Evolutionary conservation across 2,888 invertebrate species (phyloP).

Genomic region (Teleiodes luculella): DNA sequence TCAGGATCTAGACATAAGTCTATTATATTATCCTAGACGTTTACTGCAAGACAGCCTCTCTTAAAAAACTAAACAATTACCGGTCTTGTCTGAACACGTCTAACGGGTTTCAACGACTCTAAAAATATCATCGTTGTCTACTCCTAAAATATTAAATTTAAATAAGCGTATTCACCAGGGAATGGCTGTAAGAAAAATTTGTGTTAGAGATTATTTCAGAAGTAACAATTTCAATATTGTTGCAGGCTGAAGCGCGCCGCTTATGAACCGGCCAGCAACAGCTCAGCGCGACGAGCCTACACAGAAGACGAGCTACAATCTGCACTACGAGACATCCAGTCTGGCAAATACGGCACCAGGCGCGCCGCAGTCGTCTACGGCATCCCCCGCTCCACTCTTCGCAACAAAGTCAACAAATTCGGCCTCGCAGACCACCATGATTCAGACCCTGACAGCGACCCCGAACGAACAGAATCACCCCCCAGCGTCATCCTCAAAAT

Average conservation of each 20-base stretch:
- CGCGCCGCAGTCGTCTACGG: constrained; percentile 97
- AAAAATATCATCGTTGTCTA: too few relatives aligned
- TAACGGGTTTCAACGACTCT: too few relatives aligned
- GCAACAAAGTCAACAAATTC: constrained; percentile 94
- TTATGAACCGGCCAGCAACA: constrained; percentile 59
- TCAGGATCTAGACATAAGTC: too few relatives aligned
- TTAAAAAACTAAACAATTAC: too few relatives aligned
- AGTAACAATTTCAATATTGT: constrained; percentile 37
- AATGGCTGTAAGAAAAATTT: too few relatives aligned
- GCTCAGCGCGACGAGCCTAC: constrained; percentile 87
- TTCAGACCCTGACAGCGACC: constrained; percentile 73
- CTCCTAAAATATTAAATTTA: too few relatives aligned
- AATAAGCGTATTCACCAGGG: too few relatives aligned
- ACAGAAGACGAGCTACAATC: constrained; percentile 97
- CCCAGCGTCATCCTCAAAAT: constrained; percentile 91
- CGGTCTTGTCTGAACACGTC: too few relatives aligned
- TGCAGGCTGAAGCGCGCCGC: constrained; percentile 65
- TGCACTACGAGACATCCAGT: constrained; percentile 96
- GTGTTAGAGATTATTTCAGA: too few relatives aligned
- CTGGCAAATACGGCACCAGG: constrained; percentile 94
- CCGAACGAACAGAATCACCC: constrained; percentile 74
- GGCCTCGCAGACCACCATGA: constrained; percentile 84
- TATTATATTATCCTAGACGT: too few relatives aligned
- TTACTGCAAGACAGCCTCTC: too few relatives aligned
- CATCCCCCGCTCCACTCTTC: constrained; percentile 96